Base-by-base conservation (phyloP, 2,888 invertebrate species). In the Perizoma flavofasciatum region DNA sequence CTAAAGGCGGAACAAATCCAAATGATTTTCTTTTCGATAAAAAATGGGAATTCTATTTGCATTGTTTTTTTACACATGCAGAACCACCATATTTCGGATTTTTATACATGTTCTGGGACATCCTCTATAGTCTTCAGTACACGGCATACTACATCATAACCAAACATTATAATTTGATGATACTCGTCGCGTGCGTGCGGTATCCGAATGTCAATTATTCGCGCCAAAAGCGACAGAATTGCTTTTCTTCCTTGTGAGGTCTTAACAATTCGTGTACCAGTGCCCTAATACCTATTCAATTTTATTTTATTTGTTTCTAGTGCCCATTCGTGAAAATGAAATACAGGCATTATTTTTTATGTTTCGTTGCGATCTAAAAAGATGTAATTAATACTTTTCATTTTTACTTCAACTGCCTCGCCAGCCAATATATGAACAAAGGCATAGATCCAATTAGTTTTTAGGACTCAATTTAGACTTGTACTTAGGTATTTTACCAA, bases 141-240 rank as follows among this genome's bases (percentile, higher is more conserved):
- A 70, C 61, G 65, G 45, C 46, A 9, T 7, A 7, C 22, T 46
- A 69, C 35, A 53, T 43, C 44, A 47, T 53, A 59, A 46, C 83
- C 78, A 22, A 22, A 22, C 22, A 22, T n/a, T 22, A 22, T 22
- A 22, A 22, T 22, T 22, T 22, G 22, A 22, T 22, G 22, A 22
- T 22, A 22, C 22, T 22, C 1, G 22, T 22, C 22, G 22, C 22
- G 22, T 22, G 84, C 82, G 82, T 83, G 85, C 76, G 65, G 66
- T 83, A 85, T 68, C 66, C 77, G 72, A 83, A 80, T 78, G 81
- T 78, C 79, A 80, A 82, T 87, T 83, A 79, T 76, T 74, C 75
- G 72, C 66, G 67, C 87, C 89, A 79, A 86, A 89, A 83, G 79
- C 71, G 81, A 79, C 65, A 68, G 73, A 83, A 88, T 88, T 75